These are phyloP conservation scores for Orthonyx spaldingii DNA, from an alignment of 2,113 vertebrate species.

Conservation along the genomic window DNA sequence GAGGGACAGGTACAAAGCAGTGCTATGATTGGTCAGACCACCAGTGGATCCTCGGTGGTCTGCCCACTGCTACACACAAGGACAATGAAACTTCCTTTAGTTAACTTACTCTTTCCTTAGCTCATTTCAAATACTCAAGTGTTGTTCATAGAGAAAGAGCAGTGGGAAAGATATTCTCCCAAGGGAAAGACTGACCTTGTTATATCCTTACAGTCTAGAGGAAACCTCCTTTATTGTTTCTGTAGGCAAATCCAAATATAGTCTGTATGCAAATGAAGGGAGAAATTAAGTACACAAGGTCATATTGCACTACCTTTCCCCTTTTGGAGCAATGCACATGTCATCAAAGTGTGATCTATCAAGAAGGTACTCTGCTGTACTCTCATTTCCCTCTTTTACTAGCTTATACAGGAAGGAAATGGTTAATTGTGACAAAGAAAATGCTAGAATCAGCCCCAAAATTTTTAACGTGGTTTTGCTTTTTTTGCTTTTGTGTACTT, in stretches of 20 bases:
- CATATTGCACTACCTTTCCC: neutral
- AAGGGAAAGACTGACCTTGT: neutral
- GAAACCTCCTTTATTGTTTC: neutral
- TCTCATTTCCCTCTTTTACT: neutral
- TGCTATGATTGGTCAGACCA: no score
- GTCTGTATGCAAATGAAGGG: neutral
- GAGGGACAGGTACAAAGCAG: no score
- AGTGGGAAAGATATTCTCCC: neutral
- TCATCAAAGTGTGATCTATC: neutral
- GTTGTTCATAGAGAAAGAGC: neutral
- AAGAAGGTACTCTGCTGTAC: neutral
- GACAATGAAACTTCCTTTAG: neutral
- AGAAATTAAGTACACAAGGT: neutral
- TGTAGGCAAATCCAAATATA: neutral
- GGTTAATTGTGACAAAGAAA: fast-evolving
- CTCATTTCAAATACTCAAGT: neutral
- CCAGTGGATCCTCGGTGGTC: no score
- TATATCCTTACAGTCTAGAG: neutral
- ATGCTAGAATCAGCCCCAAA: neutral
- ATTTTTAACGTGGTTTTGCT: neutral
- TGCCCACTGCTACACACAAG: no score
- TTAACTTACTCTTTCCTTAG: neutral
- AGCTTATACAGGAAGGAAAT: neutral
- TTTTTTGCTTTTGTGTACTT: neutral
- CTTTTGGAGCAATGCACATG: neutral